A percentile compares a stretch with the other conserved stretches of the same genome.
These are phyloP conservation scores for Agrochola lota DNA, from an alignment of 2,888 invertebrate genomes.

Conservation along the genomic window DNA sequence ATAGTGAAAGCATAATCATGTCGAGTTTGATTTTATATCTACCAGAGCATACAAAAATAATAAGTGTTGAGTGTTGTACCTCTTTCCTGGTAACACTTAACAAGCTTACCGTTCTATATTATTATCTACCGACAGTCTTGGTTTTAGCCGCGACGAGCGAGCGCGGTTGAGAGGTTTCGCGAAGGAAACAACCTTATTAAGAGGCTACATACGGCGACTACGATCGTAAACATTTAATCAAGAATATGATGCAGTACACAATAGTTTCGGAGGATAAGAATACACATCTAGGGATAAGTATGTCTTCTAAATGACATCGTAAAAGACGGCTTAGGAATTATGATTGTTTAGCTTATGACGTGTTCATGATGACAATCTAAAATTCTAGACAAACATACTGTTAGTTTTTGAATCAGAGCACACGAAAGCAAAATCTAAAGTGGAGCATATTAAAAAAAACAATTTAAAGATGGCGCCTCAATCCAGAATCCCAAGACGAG, in stretches of 20 bases:
- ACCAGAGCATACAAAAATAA: conserved; percentile 37
- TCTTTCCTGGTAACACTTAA: conserved; percentile 57
- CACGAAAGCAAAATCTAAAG: conserved; percentile 1
- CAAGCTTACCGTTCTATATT: conserved; percentile 68
- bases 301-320: conserved; percentile 41
- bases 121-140: conserved; percentile 63
- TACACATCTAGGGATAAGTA: conserved; percentile 11
- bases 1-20: conserved; percentile 8
- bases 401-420: neutral
- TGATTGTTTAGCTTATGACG: conserved; percentile 12
- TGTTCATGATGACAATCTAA: conserved; percentile 6
- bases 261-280: conserved; percentile 41
- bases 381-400: neutral
- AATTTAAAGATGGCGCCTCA: conserved; percentile 20
- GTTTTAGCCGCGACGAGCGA: conserved; percentile 49
- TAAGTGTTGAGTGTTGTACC: conserved; percentile 47
- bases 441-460: conserved; percentile 10
- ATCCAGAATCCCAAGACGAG: conserved; percentile 27
- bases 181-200: conserved; percentile 67
- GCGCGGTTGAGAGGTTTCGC: conserved; percentile 66
- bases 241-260: conserved; percentile 54
- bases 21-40: conserved; percentile 5
- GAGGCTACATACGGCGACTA: conserved; percentile 56
- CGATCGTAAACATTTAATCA: conserved; percentile 68
- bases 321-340: conserved; percentile 32